A percentile compares a stretch with the other conserved stretches of the same genome.
Evolutionary conservation across 1,140 invertebrate species (phyloP).

Genomic region (Musca vetustissima): DNA sequence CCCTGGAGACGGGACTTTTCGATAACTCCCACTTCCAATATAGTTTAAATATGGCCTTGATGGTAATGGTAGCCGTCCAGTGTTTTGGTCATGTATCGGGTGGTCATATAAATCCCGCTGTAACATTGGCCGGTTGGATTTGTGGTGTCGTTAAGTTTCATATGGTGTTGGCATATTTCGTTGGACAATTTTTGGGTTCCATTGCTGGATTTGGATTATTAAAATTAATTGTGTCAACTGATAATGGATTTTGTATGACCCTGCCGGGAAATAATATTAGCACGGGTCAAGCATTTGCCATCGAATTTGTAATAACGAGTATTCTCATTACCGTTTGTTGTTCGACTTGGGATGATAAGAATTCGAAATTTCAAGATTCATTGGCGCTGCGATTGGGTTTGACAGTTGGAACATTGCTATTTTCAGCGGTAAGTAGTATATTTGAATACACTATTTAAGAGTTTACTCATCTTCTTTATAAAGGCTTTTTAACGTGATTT

Average conservation of each 20-base stretch:
- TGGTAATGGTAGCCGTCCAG: conserved; percentile 59
- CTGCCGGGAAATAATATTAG: conserved; percentile 56
- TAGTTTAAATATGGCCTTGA: conserved; percentile 46
- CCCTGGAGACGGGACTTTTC: conserved; percentile 52
- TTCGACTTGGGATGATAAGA: conserved; percentile 37
- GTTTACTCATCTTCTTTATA: too few relatives aligned
- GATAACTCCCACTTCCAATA: conserved; percentile 38
- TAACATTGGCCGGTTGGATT: conserved; percentile 70
- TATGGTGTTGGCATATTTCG: conserved; percentile 69
- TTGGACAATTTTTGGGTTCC: conserved; percentile 72
- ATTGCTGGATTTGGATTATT: conserved; percentile 68
- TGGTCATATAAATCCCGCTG: conserved; percentile 87
- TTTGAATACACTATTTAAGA: too few relatives aligned
- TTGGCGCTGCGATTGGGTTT: neutral
- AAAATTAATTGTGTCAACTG: conserved; percentile 54
- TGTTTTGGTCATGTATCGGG: conserved; percentile 81
- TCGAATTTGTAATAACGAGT: conserved; percentile 53
- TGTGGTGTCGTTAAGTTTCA: conserved; percentile 58
- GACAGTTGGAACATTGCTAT: neutral
- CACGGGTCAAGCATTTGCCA: conserved; percentile 56
- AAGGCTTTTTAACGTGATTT: too few relatives aligned
- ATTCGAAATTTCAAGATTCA: conserved; percentile 3
- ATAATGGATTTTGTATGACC: conserved; percentile 66
- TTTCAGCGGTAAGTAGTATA: conserved; percentile 8
- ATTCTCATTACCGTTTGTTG: conserved; percentile 59